Evolutionary conservation across 1,140 invertebrate species (phyloP), one percentile per base, ranked within the genome.

Genomic region (Drosophila mojavensis): DNA sequence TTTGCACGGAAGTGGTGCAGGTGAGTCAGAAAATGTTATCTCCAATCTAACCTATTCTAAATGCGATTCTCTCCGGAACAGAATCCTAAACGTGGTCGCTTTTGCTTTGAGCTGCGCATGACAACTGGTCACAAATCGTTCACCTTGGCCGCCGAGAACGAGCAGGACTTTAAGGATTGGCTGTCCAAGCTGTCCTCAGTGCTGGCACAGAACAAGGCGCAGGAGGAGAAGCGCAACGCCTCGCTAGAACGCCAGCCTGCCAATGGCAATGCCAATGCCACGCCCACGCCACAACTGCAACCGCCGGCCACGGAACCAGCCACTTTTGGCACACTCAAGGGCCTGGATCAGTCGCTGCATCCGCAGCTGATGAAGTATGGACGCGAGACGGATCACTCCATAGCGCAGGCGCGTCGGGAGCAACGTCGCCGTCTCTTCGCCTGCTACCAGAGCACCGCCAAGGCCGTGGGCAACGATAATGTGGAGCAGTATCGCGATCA

Each of bases 271-370:
- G 43, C 94, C 94, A 13, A 94, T 94, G 67, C 68, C 5, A 30
- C 94, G 94, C 69, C 92, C 91, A 70, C 69, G 7, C 77, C 62
- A 0, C 84, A 89, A 13, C 50, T 84, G 1, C 75, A 81, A 15
- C 10, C 65, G 0, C 80, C 65, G 2, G 92, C 71, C 9, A 63
- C 59, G 88, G 93, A 47, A 92, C 93, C 6, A 6, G 55, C 53
- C 2, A 72, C 60, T 3, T 95, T 94, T 93, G 97, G 97, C 5
- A 97, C 97, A 1, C 92, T 97, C 0, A 96, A 97, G 91, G 96
- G 96, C 1, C 92, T 98, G 28, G 97, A 98, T 83, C 96, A 98
- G 81, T 97, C 96, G 78, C 96, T 98, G 94, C 98, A 98, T 93
- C 97, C 97, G 4, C 84, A 89, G 36, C 36, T 98, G 33, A 97